Percentiles rank a stretch among this genome's conserved stretches.
These are phyloP conservation scores for Archips xylosteana DNA, from an alignment of 2,888 invertebrate genomes.

Conservation along the genomic window DNA sequence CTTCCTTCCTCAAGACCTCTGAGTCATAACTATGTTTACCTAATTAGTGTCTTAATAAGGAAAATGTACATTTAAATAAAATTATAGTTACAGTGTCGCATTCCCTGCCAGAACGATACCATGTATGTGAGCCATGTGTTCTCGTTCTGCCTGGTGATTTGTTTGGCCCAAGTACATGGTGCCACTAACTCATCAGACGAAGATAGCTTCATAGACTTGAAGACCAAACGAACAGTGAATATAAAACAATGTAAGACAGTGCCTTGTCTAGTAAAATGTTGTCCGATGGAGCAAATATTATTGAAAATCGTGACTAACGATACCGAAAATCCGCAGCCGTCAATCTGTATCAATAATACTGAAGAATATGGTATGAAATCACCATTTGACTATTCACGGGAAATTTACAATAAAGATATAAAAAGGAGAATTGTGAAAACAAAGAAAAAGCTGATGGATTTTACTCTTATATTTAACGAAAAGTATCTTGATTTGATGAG, in stretches of 20 bases:
- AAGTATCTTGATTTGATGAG: not conserved
- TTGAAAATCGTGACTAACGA: not conserved
- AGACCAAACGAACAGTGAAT: not conserved
- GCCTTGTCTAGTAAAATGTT: conserved; percentile 17
- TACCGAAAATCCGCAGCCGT: not conserved
- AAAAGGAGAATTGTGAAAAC: not conserved
- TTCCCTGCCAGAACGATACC: not conserved
- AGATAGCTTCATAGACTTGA: not conserved
- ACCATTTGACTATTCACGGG: conserved; percentile 1
- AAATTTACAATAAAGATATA: conserved; percentile 5
- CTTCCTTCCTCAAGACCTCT: no score
- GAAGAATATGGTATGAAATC: not conserved
- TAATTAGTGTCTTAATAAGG: no score
- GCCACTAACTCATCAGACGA: not conserved
- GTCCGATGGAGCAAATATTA: conserved; percentile 15
- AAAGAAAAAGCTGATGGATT: conserved; percentile 6
- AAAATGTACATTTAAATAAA: no score
- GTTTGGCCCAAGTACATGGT: not conserved
- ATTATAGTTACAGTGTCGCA: not conserved
- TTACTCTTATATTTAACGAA: conserved; percentile 5
- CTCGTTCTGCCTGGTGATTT: not conserved
- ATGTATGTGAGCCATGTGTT: not conserved
- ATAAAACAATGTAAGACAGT: not conserved
- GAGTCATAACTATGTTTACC: no score
- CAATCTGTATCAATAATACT: not conserved